These are phyloP conservation scores for Pteria penguin DNA, from an alignment of 2,888 invertebrate genomes.

Conservation along the genomic window DNA sequence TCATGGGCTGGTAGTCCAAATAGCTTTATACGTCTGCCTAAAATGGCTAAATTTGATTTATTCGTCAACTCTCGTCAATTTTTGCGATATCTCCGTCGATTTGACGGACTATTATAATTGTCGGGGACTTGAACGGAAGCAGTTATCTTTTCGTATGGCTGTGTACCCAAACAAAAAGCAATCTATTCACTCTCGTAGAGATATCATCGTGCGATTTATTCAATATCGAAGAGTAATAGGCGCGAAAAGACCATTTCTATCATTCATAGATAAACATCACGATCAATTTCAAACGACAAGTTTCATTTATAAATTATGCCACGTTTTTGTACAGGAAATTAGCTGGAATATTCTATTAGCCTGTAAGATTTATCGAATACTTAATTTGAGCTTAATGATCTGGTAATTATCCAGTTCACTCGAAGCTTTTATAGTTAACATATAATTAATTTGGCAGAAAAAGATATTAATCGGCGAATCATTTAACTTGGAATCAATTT, in stretches of 20 bases:
- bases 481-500: background rate
- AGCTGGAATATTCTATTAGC: background rate
- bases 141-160: constrained; percentile 5
- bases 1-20: background rate
- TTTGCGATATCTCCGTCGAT: background rate
- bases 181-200: background rate
- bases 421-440: background rate
- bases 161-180: constrained; percentile 1
- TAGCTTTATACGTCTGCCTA: background rate
- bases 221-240: constrained; percentile 7
- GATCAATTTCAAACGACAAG: background rate
- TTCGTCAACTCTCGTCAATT: background rate
- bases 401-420: background rate
- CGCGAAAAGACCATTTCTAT: constrained; percentile 5
- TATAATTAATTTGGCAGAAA: background rate
- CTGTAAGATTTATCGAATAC: background rate
- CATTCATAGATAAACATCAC: background rate
- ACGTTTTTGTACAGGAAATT: background rate
- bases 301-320: constrained; percentile 9
- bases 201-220: constrained; percentile 1
- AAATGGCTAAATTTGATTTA: background rate
- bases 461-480: background rate
- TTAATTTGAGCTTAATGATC: constrained; percentile 6
- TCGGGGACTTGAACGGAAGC: background rate
- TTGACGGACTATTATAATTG: background rate